Percentiles rank a stretch among this genome's conserved stretches.
Evolutionary conservation across 2,888 invertebrate species (phyloP).

Genomic region (Ctena decussata): DNA sequence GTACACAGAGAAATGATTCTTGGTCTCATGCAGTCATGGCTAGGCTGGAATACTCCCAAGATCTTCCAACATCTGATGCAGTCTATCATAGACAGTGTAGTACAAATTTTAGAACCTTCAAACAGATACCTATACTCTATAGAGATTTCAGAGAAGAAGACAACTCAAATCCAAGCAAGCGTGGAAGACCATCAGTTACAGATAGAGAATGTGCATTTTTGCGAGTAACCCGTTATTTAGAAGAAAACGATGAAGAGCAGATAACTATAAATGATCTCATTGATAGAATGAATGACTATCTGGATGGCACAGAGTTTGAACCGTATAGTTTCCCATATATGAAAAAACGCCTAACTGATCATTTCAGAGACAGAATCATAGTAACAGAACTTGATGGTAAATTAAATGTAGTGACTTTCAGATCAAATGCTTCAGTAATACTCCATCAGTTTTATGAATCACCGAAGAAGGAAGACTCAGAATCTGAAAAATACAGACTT

Average conservation of each 20-base stretch:
- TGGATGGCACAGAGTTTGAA: neutral
- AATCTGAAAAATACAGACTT: slow-evolving; percentile 43
- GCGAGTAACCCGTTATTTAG: neutral
- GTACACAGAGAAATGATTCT: slow-evolving; percentile 22
- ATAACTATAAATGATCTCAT: slow-evolving; percentile 12
- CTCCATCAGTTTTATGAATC: slow-evolving; percentile 38
- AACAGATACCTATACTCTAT: neutral
- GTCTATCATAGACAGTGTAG: slow-evolving; percentile 25
- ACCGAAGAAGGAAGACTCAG: slow-evolving; percentile 21
- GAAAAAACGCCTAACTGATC: slow-evolving; percentile 41
- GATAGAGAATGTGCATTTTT: neutral
- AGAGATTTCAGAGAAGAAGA: neutral
- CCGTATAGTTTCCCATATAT: slow-evolving; percentile 28
- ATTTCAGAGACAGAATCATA: slow-evolving; percentile 57
- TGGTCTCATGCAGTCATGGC: slow-evolving; percentile 22
- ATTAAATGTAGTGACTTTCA: slow-evolving; percentile 49
- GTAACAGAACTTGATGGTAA: slow-evolving; percentile 56
- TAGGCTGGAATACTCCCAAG: slow-evolving; percentile 22
- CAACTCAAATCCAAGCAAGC: neutral
- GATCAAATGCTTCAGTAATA: slow-evolving; percentile 41
- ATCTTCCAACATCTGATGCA: slow-evolving; percentile 25
- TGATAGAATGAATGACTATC: neutral
- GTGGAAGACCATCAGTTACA: slow-evolving; percentile 5
- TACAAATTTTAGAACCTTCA: slow-evolving; percentile 12
- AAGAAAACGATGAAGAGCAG: slow-evolving; percentile 9